Evolutionary conservation across 2,113 vertebrate genomes (phyloP), one percentile per base, ranked within the genome.

Genomic region (Catharus bicknelli): DNA sequence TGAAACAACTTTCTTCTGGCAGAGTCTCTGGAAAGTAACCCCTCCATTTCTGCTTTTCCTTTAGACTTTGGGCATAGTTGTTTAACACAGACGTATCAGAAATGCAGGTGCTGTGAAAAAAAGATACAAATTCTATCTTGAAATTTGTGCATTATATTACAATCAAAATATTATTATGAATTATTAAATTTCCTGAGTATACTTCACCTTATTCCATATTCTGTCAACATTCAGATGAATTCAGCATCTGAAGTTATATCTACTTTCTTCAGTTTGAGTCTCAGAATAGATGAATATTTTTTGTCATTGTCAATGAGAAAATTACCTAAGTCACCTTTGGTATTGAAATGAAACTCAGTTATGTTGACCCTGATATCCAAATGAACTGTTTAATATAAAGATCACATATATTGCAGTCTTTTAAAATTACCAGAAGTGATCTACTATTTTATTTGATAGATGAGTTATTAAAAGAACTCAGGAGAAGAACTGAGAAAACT

Each of bases 301-400:
- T 91, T 77, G 70, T 88, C 43, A 66, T 50, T 86, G 40, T 91
- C 90, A 86, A 74, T 91, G 88, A 70, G 43, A 91, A 88, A 91
- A 86, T 90, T 79, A 67, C 47, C 53, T 78, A 43, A 43, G 29
- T 70, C 32, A 83, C 48, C 30, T 16, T 66, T 88, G 64, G 70
- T 83, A 86, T 55, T 67, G 45, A 88, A 94, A 77, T 77, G 59
- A 83, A 93, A 53, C 62, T 93, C 54, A 83, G 18, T 88, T 77
- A 58, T 72, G 25, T 70, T 90, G 90, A 87, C 57, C 59, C 87
- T 93, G 72, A 74, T 86, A 88, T 32, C 23, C 73, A 78, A 75
- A 95, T 70, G 63, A 91, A 86, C 68, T 57, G 13, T 84, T 80
- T 91, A 74, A 88, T 90, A 74, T 62, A 80, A 90, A 86, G 51